Conservation (phyloP, 2,888 invertebrate genomes). For the Drosophila percnosoma region DNA sequence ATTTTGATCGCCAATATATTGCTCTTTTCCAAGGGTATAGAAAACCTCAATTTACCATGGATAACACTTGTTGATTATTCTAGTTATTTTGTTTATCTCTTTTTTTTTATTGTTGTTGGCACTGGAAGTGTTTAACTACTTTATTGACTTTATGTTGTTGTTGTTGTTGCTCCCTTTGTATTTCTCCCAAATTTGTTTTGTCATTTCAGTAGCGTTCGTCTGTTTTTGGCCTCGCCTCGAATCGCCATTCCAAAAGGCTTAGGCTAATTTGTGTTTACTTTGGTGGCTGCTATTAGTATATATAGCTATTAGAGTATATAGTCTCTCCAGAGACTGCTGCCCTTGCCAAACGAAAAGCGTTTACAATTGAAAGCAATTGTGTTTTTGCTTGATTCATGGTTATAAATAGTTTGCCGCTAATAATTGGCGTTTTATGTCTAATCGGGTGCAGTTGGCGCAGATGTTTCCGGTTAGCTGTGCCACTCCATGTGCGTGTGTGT, state of each 20-base stretch:
- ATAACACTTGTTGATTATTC: constrained; percentile 55
- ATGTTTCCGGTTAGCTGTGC: constrained; percentile 70
- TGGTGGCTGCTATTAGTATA: constrained; percentile 7
- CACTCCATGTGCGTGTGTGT: neutral
- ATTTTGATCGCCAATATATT: constrained; percentile 11
- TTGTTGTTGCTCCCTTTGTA: constrained; percentile 32
- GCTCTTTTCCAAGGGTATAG: constrained; percentile 32
- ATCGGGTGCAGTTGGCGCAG: constrained; percentile 64
- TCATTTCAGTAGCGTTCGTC: constrained; percentile 64
- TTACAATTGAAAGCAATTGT: constrained; percentile 66
- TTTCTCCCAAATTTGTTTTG: constrained; percentile 50
- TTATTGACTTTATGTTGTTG: constrained; percentile 41
- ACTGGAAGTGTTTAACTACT: constrained; percentile 48
- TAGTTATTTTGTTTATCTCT: constrained; percentile 39
- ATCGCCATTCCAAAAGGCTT: constrained; percentile 44
- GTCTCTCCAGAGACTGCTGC: constrained; percentile 25
- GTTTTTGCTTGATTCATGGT: constrained; percentile 59
- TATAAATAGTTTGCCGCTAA: constrained; percentile 69
- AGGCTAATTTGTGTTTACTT: constrained; percentile 62
- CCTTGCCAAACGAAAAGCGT: constrained; percentile 39
- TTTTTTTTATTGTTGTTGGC: constrained; percentile 24
- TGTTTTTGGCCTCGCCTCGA: constrained; percentile 43
- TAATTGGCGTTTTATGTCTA: constrained; percentile 71
- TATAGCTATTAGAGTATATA: neutral
- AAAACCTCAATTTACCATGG: constrained; percentile 40